Evolutionary conservation across 2,113 vertebrate species (phyloP).

Genomic region (Bucco capensis): DNA sequence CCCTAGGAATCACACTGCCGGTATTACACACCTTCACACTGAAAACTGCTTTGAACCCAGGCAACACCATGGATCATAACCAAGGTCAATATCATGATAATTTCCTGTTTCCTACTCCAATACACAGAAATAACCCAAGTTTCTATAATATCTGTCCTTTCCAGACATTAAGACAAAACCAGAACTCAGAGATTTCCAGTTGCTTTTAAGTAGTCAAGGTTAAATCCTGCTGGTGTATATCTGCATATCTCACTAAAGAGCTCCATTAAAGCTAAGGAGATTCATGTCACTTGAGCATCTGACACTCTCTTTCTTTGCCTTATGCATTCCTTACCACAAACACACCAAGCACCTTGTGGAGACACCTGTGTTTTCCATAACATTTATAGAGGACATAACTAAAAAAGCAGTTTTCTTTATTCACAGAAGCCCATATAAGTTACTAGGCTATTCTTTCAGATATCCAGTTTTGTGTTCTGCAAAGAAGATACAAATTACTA

Average conservation of each 20-base stretch:
- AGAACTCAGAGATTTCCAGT: background rate
- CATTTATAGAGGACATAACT: background rate
- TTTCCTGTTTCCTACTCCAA: background rate
- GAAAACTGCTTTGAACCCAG: background rate
- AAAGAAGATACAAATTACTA: background rate
- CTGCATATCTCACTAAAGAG: background rate
- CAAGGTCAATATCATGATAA: background rate
- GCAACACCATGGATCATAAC: background rate
- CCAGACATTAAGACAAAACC: background rate
- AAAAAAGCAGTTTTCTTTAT: background rate
- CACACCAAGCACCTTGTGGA: background rate
- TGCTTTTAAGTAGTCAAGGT: background rate
- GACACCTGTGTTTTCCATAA: background rate
- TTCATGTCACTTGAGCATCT: background rate
- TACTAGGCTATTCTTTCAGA: background rate
- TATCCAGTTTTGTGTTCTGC: background rate
- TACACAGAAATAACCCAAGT: rapidly evolving
- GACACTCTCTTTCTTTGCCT: background rate
- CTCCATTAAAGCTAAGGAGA: background rate
- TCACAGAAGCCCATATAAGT: background rate
- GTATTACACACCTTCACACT: background rate
- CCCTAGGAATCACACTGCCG: background rate
- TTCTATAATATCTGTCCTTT: background rate
- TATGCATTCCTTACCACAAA: background rate
- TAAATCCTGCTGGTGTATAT: background rate